Evolutionary conservation across 2,888 invertebrate species (phyloP).

Genomic region (Macroteleia sp.): DNA sequence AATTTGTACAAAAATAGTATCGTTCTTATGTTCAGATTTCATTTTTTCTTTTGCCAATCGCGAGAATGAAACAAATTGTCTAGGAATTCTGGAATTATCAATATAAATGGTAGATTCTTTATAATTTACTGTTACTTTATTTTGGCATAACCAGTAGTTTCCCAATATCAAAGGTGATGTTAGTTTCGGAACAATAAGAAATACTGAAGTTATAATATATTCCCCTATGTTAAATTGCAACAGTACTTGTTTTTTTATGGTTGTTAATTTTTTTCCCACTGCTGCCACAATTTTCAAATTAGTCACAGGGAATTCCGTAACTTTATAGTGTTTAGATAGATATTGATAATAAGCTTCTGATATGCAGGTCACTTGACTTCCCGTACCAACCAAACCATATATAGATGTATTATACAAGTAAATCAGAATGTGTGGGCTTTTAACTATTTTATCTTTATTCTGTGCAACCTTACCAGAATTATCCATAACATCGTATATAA

Average conservation of each 20-base stretch:
- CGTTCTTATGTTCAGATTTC: background rate
- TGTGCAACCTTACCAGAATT: background rate
- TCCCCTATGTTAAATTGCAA: slow-evolving; percentile 1
- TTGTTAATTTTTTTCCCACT: background rate
- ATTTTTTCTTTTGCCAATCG: background rate
- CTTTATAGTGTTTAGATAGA: background rate
- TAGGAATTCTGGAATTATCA: background rate
- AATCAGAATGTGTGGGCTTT: background rate
- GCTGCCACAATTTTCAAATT: background rate
- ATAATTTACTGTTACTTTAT: slow-evolving; percentile 1
- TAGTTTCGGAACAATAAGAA: background rate
- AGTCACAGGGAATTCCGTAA: background rate
- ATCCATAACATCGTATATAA: background rate
- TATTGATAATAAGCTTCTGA: background rate
- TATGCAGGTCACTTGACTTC: background rate
- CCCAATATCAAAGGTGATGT: slow-evolving; percentile 1
- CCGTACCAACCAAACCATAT: background rate
- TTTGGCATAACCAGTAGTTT: background rate
- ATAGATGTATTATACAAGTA: background rate
- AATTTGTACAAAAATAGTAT: slow-evolving; percentile 15
- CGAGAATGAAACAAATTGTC: slow-evolving; percentile 5
- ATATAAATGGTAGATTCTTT: background rate
- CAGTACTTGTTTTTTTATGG: background rate
- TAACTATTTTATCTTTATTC: background rate
- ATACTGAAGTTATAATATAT: background rate